Base-by-base conservation (phyloP, 2,888 invertebrate genomes). In the Shargacucullia verbasci region DNA sequence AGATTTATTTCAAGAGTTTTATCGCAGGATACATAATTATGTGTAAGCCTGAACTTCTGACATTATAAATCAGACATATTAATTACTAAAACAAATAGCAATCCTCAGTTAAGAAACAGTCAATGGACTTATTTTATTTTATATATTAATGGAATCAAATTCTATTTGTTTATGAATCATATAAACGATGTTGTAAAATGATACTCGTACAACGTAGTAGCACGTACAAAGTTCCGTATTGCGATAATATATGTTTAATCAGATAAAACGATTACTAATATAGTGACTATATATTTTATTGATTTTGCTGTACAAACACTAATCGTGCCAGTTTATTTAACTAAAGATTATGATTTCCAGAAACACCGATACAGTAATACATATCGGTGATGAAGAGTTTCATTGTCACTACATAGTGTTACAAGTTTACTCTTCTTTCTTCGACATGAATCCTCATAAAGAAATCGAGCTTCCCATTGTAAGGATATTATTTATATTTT, bases 321-420 rank as follows among this genome's bases (percentile, higher is more conserved):
- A n/a, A 5, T 31, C 27, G 14, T 38, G 35, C 31, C 38, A 20
- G 20, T 41, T 65, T 44, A 9, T 29, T 46, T 27, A n/a, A 48
- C 58, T 43, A 35, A 53, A 15, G 27, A 45, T 45, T 27, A 39
- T 50, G 1, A 12, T 48, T 86, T 87, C 15, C 86, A 96, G 96
- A 80, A 96, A 96, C 77, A 95, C 96, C 2, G 96, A 97, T 79
- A 95, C 95, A 43, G 90, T 95, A 47, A 92, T 96, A 5, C 95
- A 95, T 68, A 95, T 96, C 50, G 96, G 95, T 11, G 91, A 95
- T 59, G 95, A 96, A 73, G 95, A 95, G 77, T 96, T 96, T 75
- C 95, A 95, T 64, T 96, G 96, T 81, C 96, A 97, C 80, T 92
- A 95, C 20, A 91, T 96, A 25, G 96, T 97, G 1, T 88, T 97